Base-by-base conservation (phyloP, 2,113 vertebrate genomes). In the Alectura lathami region DNA sequence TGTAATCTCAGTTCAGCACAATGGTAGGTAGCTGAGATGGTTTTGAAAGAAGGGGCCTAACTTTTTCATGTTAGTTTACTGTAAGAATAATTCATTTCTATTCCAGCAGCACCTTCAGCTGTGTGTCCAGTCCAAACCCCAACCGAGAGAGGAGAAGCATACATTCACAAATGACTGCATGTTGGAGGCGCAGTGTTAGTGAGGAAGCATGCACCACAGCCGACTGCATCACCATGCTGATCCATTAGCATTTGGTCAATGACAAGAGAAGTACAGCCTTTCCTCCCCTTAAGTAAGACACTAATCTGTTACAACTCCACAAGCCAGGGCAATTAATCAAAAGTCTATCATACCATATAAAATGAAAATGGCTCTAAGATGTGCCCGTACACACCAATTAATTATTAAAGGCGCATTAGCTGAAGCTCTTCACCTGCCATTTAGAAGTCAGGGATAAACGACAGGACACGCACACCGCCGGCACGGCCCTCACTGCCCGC, bases 341-440 rank as follows among this genome's bases (percentile, higher is more conserved):
- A 96, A 95, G 56, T 88, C 94, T 94, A 96, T 97, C 95, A 91
- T 81, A 92, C 67, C 88, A 88, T 86, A 95, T 83, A 93, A 96
- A 97, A 97, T 88, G 82, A 96, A 97, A 97, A 96, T 92, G 89
- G 91, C 87, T 97, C 21, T 14, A 96, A 96, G 93, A 96, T 94
- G 83, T 87, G 91, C 78, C 92, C 89, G 81, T 91, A 91, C 82
- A 92, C 81, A 91, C 78, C 88, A 89, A 97, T 97, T 96, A 97
- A 97, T 96, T 97, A 97, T 96, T 97, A 91, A 96, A 95, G 82
- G 45, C 86, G 40, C 91, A 97, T 97, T 97, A 97, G 87, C 92
- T 86, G 67, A 91, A 91, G 92, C 85, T 94, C 91, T 96, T 96
- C 96, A 96, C 92, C 93, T 84, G 89, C 83, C 93, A 94, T 95